These are phyloP conservation scores for Cariama cristata DNA, from an alignment of 2,113 vertebrate species.

Conservation along the genomic window DNA sequence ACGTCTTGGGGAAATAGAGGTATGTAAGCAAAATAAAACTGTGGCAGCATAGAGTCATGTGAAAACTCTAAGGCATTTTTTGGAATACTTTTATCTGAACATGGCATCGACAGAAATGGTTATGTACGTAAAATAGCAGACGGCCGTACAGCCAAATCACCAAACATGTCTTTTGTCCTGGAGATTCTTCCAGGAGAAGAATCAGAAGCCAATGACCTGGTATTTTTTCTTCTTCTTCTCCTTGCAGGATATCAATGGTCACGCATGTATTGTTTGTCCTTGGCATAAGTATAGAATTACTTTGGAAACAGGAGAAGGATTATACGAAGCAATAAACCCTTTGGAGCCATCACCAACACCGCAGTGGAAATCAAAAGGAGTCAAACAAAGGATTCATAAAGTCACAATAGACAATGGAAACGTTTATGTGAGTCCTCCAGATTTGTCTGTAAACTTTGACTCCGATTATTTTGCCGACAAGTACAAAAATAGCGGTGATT, in stretches of 20 bases:
- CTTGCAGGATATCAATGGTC: constrained; percentile 84
- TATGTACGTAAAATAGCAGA: fast-evolving
- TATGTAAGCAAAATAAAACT: constrained; percentile 59
- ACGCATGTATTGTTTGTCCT: constrained; percentile 90
- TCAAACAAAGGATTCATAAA: constrained; percentile 88
- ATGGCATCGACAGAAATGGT: background rate
- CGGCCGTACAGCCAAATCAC: background rate
- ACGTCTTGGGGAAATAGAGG: constrained; percentile 91
- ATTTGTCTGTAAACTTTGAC: constrained; percentile 72
- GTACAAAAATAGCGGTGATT: constrained; percentile 77
- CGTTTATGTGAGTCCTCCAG: constrained; percentile 85
- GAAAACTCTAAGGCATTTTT: background rate
- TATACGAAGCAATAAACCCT: constrained; percentile 84
- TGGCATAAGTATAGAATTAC: constrained; percentile 93
- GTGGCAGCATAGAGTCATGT: background rate
- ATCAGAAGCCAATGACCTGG: background rate
- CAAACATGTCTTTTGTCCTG: background rate
- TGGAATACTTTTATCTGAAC: background rate
- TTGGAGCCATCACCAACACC: constrained; percentile 68
- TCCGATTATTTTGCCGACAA: constrained; percentile 91
- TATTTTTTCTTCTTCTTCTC: background rate
- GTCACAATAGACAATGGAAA: constrained; percentile 81
- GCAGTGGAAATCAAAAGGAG: constrained; percentile 89
- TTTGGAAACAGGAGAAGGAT: constrained; percentile 86
- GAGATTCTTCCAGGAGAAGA: background rate